Base-by-base conservation (phyloP, 92 coral and sea anemone genomes). In the Virgularia gustaviana region DNA sequence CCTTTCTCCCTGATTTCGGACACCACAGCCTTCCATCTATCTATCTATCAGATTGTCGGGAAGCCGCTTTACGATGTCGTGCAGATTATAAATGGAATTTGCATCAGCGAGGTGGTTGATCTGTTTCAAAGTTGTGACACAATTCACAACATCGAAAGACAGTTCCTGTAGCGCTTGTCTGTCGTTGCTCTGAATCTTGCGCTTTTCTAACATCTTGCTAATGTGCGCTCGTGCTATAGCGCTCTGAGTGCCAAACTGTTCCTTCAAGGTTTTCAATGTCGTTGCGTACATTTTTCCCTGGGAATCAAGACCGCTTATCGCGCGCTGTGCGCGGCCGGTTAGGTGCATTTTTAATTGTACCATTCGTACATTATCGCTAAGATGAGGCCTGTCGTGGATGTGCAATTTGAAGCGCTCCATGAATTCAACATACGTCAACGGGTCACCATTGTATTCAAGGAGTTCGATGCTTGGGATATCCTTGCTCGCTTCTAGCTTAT, bases 221-320 rank as follows among this genome's bases (percentile, higher is more conserved):
- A 82, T 31, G 3, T 56, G 18, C 9, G 87, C 77, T 20, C 83
- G 29, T n/a, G 72, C 84, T 9, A 82, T 82, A 32, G 45, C 78
- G 38, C 87, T n/a, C n/a, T n/a, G n/a, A n/a, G n/a, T n/a, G n/a
- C n/a, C n/a, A n/a, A n/a, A n/a, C n/a, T n/a, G n/a, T 82, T 68
- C 83, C 77, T 76, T 82, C 1, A 68, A 63, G n/a, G 42, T 61
- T 36, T 70, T 72, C 39, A 78, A 39, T 4, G 87, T 78, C 3
- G 86, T 82, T 25, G 86, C 79, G 20, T 82, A 78, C 83, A 82
- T 82, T 0, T 71, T 37, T 1, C 87, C 78, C 51, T 82, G 34
- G 0, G 78, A 78, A 8, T 78, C 83, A 11, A 78, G 49, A 32
- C 83, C 83, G 16, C 67, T 56, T 36, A 75, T 59, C 2, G 55